Conservation (phyloP, 1,140 invertebrate species). For the Cyrtorhinus lividipennis region DNA sequence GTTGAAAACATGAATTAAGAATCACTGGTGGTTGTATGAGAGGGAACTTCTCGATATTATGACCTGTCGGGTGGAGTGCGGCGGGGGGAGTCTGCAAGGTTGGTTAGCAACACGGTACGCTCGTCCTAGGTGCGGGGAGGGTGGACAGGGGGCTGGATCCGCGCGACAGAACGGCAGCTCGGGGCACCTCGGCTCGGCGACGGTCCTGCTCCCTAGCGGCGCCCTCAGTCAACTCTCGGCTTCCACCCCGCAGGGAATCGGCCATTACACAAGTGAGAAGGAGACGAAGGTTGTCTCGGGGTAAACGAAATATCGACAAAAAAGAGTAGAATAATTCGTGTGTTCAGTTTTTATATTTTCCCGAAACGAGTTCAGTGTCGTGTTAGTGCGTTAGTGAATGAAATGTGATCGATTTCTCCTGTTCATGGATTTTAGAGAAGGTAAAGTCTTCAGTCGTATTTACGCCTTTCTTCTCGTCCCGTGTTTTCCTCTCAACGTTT, state of each 20-base stretch:
- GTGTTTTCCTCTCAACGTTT: background rate
- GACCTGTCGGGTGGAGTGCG: background rate
- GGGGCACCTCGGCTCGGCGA: background rate
- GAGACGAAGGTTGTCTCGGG: background rate
- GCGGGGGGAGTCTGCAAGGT: background rate
- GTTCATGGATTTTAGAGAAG: background rate
- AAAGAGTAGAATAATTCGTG: background rate
- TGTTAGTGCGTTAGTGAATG: background rate
- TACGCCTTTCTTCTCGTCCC: background rate
- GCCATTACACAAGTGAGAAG: background rate
- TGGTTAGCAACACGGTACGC: background rate
- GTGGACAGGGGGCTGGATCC: background rate
- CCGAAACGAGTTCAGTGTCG: background rate
- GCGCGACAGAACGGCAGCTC: background rate
- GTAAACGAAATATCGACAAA: background rate
- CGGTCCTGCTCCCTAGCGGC: background rate
- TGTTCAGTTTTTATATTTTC: background rate
- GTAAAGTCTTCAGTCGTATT: background rate
- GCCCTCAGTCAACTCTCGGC: background rate
- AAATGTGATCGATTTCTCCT: conserved; percentile 1
- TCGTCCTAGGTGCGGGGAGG: background rate
- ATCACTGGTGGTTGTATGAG: too few relatives aligned
- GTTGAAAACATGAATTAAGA: too few relatives aligned
- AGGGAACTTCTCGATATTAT: too few relatives aligned
- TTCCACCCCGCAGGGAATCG: background rate